Conservation (phyloP, 2,113 vertebrate species). For the Neolamprologus toae region DNA sequence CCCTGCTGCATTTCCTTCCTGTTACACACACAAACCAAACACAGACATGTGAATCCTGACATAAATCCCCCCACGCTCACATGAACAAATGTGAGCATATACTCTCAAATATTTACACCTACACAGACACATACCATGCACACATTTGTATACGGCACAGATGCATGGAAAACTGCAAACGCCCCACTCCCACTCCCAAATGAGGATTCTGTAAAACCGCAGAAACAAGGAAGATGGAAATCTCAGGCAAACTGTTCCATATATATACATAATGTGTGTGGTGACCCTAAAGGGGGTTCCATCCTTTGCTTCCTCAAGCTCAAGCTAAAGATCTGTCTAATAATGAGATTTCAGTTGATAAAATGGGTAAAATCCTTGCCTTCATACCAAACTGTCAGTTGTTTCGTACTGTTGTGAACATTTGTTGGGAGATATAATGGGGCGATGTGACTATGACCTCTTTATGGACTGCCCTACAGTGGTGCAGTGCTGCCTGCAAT, state of each 20-base stretch:
- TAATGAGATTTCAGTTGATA: background rate
- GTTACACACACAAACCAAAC: background rate
- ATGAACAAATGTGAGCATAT: background rate
- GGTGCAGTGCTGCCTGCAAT: background rate
- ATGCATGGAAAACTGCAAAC: background rate
- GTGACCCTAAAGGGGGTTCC: background rate
- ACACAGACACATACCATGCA: background rate
- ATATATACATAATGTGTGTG: background rate
- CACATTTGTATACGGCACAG: background rate
- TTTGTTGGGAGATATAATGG: background rate
- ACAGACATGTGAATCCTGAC: background rate
- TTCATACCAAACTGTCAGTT: background rate
- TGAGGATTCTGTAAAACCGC: background rate
- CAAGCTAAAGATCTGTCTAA: background rate
- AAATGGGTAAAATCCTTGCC: background rate
- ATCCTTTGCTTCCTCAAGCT: background rate
- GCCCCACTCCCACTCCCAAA: background rate
- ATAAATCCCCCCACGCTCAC: background rate
- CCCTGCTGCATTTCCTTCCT: conserved; percentile 41
- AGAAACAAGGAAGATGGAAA: background rate
- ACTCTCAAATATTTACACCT: background rate
- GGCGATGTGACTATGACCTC: background rate
- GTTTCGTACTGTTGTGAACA: background rate
- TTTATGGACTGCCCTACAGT: background rate
- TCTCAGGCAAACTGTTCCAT: background rate